Evolutionary conservation across 2,888 invertebrate genomes (phyloP).

Genomic region (Mimachlamys varia): DNA sequence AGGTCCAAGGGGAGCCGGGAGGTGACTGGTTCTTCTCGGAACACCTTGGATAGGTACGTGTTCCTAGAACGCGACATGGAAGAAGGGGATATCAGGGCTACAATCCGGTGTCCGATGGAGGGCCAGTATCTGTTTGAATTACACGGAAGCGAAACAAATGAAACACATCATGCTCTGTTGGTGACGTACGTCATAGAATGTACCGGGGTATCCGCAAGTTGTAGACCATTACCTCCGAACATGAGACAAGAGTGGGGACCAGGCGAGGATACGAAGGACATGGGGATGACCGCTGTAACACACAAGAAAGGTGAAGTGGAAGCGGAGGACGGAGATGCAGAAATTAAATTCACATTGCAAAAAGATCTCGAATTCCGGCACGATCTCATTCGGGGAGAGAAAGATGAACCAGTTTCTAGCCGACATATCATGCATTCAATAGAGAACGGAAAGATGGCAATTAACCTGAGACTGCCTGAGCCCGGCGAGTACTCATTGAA

Average conservation of each 20-base stretch:
- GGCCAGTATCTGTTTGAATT: constrained; percentile 69
- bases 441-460: constrained; percentile 67
- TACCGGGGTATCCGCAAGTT: constrained; percentile 56
- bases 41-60: constrained; percentile 65
- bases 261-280: constrained; percentile 68
- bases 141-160: constrained; percentile 65
- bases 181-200: constrained; percentile 65
- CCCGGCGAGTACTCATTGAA: constrained; percentile 74
- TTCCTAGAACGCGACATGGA: constrained; percentile 67
- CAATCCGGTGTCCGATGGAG: constrained; percentile 63
- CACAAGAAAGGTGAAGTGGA: constrained; percentile 70
- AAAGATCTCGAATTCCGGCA: constrained; percentile 69
- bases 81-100: constrained; percentile 58
- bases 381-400: constrained; percentile 62
- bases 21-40: constrained; percentile 55
- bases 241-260: constrained; percentile 78
- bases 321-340: constrained; percentile 70
- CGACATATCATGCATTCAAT: constrained; percentile 65
- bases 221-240: constrained; percentile 69
- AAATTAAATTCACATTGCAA: constrained; percentile 69
- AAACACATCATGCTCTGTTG: constrained; percentile 62
- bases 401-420: constrained; percentile 62
- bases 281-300: constrained; percentile 69
- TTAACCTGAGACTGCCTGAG: constrained; percentile 68
- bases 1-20: constrained; percentile 49